Evolutionary conservation across 37 sponge, comb jelly and placozoan genomes (phyloP), one percentile per base, ranked within the genome.

Genomic region (Mnemiopsis leidyi): DNA sequence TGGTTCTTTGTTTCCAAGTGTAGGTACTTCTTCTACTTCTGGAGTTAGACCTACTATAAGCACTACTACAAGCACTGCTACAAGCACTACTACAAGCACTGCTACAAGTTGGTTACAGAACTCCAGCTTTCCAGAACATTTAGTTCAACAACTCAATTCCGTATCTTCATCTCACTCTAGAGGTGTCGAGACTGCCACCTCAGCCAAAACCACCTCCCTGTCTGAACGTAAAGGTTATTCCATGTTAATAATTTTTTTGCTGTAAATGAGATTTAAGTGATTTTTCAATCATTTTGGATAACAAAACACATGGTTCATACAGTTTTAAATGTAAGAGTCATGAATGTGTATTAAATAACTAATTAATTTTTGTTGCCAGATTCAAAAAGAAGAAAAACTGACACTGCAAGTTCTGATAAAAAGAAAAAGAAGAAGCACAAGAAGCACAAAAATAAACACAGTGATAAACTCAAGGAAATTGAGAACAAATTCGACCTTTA

Each of bases 391-490:
- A 32, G 82, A 21, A 79, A 31, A 33, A 79, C 82, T 30, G 82
- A 79, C 9, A 35, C 26, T 23, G 82, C 13, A 7, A 79, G 82
- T 69, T 2, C 24, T 5, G 73, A 25, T 2, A 33, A 79, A 30
- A 79, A 79, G 82, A 79, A 79, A 29, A 79, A 79, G 82, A 79
- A 79, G 36, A 79, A 79, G 37, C n/a, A n/a, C n/a, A n/a, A n/a
- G n/a, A 79, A 79, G 21, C 20, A 79, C 7, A 79, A 79, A 36
- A 79, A 79, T 33, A 9, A 79, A 7, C 82, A 79, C 73, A 25
- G 73, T 69, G 73, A 69, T 69, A 21, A 69, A 69, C 2, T 21
- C 21, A 25, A 23, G 2, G 82, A 79, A 31, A 3, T 32, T 2
- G n/a, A 23, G 2, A 23, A 13, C 26, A 32, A 32, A 21, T 79